Base-by-base conservation (phyloP, 2,888 invertebrate genomes). In the Calameuta idolon region DNA sequence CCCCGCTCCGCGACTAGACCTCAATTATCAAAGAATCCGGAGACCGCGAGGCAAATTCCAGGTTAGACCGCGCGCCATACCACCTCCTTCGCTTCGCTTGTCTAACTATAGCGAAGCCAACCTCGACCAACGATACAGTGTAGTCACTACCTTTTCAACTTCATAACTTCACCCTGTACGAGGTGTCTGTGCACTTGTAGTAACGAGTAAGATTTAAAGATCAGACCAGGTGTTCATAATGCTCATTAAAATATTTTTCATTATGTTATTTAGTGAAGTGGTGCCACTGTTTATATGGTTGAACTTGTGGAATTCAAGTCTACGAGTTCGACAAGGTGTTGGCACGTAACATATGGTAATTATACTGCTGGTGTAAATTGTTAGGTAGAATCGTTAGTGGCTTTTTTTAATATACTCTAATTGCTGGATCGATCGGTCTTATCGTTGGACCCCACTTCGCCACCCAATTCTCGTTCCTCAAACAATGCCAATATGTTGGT, bases 401-500 rank as follows among this genome's bases (percentile, higher is more conserved):
- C 9, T 55, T 55, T 40, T 55, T 55, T 55, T 15, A 9, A 55
- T 55, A 55, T 15, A 55, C 30, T 33, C 34, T 37, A 37, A 74
- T 74, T 74, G 34, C 74, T 74, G 15, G 74, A 37, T 37, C 74
- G 74, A 74, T 74, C 74, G 74, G 37, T 34, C 30, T 37, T 23
- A 37, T 74, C 74, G 74, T 12, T 31, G 34, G 23, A n/a, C 35
- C 35, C 74, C 34, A 35, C 74, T 33, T 74, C 37, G 74, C 74
- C 34, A 77, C 80, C 78, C 82, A 83, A 83, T 83, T 83, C 85
- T 84, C 86, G 84, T 86, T 87, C 87, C 86, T 87, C 89, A 90
- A 91, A 91, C 90, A 91, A 90, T 87, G 88, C 86, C 89, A 88
- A 88, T 89, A 88, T 89, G 90, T 89, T 89, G 87, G 85, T 87